Evolutionary conservation across 2,113 vertebrate species (phyloP).

Genomic region (Tichodroma muraria): DNA sequence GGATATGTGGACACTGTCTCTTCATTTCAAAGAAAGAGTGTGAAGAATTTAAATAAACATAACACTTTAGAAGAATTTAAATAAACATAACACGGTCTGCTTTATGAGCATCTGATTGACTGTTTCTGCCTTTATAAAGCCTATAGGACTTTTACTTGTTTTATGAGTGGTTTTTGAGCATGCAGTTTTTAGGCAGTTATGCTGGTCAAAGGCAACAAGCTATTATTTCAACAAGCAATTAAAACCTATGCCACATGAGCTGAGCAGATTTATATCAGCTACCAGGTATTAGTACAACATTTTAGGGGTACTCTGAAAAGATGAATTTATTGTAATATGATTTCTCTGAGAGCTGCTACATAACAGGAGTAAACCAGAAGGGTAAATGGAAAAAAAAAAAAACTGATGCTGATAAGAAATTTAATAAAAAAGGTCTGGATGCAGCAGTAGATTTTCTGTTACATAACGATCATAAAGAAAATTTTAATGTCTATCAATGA

Average conservation of each 20-base stretch:
- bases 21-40: neutral
- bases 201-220: neutral
- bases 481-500: neutral
- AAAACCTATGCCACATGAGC: neutral
- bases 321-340: neutral
- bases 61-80: slow-evolving; percentile 30
- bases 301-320: neutral
- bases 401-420: neutral
- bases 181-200: neutral
- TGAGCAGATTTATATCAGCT: neutral
- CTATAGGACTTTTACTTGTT: neutral
- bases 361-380: neutral
- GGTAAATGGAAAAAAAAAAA: neutral
- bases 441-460: neutral
- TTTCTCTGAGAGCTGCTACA: neutral
- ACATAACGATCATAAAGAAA: neutral
- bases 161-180: neutral
- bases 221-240: neutral
- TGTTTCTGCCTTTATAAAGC: neutral
- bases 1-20: slow-evolving; percentile 1
- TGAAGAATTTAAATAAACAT: slow-evolving; percentile 38
- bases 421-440: neutral
- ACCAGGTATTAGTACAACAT: neutral
- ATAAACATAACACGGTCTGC: neutral
- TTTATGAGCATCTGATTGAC: neutral